Base-by-base conservation (phyloP, 2,888 invertebrate species). In the Stratiomys singularior region DNA sequence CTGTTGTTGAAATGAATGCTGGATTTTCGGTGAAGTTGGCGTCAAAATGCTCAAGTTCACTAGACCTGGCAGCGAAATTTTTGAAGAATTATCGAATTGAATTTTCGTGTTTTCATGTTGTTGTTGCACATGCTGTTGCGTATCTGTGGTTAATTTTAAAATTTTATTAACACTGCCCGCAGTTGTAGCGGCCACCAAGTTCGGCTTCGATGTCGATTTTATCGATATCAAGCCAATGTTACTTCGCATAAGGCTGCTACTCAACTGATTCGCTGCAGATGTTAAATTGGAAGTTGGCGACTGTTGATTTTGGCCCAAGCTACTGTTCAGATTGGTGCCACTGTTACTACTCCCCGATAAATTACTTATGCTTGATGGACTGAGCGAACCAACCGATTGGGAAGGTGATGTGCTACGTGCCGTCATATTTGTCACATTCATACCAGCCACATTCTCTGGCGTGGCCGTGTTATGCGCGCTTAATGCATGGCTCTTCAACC, bases 401-500 rank as follows among this genome's bases (percentile, higher is more conserved):
- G 87, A 86, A 52, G 87, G 86, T 58, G 87, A 87, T 77, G 84
- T 83, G 80, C 87, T 86, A 77, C 87, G 85, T 80, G 84, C 86
- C 67, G 85, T 81, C 25, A 64, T 58, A 58, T 69, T 77, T 1
- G 72, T 18, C 11, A 67, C 56, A 76, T 82, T 84, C 78, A 83
- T 81, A 80, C 83, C 81, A 82, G 86, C 87, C 13, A 69, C 25
- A 23, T 58, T 58, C 15, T 74, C 74, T 1, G 74, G 44, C 21
- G 86, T 85, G 77, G 85, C 84, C 47, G 86, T 81, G 80, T 87
- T 87, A 80, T 87, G 87, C 66, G 87, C 85, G 72, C 84, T 84
- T 56, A 87, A 82, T 1, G 92, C 90, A 86, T 95, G 95, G 83
- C 90, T 92, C 85, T 93, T 93, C 83, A 95, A 89, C 78, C 94